Conservation (phyloP, 2,888 invertebrate species). For the Microlaimidae sp. region DNA sequence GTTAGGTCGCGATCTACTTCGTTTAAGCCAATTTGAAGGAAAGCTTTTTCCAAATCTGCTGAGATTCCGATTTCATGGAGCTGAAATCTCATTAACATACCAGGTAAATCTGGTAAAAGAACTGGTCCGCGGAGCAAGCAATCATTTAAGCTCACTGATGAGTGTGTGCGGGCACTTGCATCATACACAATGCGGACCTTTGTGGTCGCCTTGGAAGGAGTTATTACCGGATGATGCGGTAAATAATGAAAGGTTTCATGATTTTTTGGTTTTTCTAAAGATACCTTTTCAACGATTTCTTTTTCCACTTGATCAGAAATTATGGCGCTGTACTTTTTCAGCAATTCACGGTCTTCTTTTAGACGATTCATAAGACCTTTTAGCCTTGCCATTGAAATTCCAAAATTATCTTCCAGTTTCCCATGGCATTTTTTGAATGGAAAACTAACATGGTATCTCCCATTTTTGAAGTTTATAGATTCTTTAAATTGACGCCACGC, state of each 20-base stretch:
- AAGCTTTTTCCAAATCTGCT: constrained; percentile 22
- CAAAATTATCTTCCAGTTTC: no score
- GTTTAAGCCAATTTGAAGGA: constrained; percentile 18
- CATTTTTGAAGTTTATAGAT: no score
- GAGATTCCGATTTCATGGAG: background rate
- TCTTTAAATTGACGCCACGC: no score
- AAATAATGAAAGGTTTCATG: background rate
- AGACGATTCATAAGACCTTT: no score
- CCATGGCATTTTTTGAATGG: no score
- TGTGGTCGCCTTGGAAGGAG: constrained; percentile 7
- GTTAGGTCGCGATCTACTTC: constrained; percentile 17
- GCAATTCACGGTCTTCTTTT: background rate
- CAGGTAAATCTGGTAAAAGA: background rate
- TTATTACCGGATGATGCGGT: constrained; percentile 11
- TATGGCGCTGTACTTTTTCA: background rate
- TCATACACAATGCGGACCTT: constrained; percentile 10
- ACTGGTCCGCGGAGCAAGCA: constrained; percentile 8
- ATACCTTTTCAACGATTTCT: constrained; percentile 4
- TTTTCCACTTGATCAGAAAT: constrained; percentile 6
- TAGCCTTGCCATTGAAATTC: no score
- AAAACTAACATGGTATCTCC: no score
- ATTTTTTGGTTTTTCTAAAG: background rate
- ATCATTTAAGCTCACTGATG: constrained; percentile 6
- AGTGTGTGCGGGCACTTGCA: constrained; percentile 3
- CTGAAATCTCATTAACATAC: constrained; percentile 3